Evolutionary conservation across 1,140 invertebrate genomes (phyloP), one percentile per base, ranked within the genome.

Genomic region (Pseudobourletiella spinata): DNA sequence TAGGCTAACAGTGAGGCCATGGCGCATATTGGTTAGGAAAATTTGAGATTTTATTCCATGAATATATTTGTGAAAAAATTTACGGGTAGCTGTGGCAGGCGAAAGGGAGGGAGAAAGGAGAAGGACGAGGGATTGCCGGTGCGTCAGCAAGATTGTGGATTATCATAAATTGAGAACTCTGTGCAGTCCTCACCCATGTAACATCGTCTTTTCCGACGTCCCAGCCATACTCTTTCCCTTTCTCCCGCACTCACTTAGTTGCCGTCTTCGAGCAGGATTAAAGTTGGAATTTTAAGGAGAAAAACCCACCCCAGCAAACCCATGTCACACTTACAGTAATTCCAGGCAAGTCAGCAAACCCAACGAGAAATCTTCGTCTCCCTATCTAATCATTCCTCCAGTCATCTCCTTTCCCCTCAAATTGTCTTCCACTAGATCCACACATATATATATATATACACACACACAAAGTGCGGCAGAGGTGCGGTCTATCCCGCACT

Each of bases 161-260:
- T 54, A 54, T 24, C 51, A 54, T 54, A 54, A 54, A 54, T 54
- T 54, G 18, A 28, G 51, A 54, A 20, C 6, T 54, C 18, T 54
- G 35, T 11, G 35, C n/a, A 39, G 35, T 39, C n/a, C n/a, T 39
- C 35, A n/a, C n/a, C n/a, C 11, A 39, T n/a, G 35, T 39, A 11
- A n/a, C 11, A 39, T 39, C 35, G 11, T 39, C n/a, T 39, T 11
- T 11, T 39, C 35, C 35, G 11, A n/a, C n/a, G n/a, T n/a, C n/a
- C n/a, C n/a, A n/a, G n/a, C 35, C n/a, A 11, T n/a, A 11, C 35
- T 39, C 35, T 39, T n/a, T 39, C 35, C 35, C 35, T 39, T 39
- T n/a, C 35, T 39, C 35, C n/a, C 35, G n/a, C n/a, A n/a, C n/a
- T n/a, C n/a, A n/a, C n/a, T n/a, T n/a, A n/a, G n/a, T n/a, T n/a